A percentile compares a stretch with the other conserved stretches of the same genome.
phyloP scores from a whole-genome alignment of 2,797 vertebrate genomes.

The Poecilia picta region DNA sequence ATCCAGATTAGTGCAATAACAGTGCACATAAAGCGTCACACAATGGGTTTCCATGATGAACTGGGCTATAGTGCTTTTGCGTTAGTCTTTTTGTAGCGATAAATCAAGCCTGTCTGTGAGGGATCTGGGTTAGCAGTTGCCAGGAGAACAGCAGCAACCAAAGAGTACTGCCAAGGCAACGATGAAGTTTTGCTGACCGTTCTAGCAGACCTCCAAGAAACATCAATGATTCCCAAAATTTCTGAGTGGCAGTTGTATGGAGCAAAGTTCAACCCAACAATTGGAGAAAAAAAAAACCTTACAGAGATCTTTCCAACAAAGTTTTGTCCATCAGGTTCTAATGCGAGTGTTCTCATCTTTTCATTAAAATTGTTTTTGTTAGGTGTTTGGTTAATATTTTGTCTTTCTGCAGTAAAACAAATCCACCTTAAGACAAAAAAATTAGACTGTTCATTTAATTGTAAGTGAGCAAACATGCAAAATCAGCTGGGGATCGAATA shows the following conservation, averaged over 20 bases:
- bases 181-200: background rate
- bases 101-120: background rate
- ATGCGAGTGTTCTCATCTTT: background rate
- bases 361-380: background rate
- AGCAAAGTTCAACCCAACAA: background rate
- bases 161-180: background rate
- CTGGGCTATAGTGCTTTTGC: background rate
- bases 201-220: background rate
- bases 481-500: slow-evolving; percentile 1
- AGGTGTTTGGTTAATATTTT: background rate
- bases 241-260: background rate
- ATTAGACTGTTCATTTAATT: background rate
- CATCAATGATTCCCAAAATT: background rate
- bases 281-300: background rate
- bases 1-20: background rate
- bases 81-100: background rate
- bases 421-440: no score
- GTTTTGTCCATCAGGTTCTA: background rate
- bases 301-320: background rate
- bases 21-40: background rate
- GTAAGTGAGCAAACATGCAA: background rate
- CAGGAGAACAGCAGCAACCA: background rate
- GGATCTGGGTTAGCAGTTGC: background rate
- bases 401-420: background rate
- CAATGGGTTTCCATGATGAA: background rate